A percentile compares a stretch with the other conserved stretches of the same genome.
Evolutionary conservation across 2,888 invertebrate genomes (phyloP).

Genomic region (Torymus auratus): DNA sequence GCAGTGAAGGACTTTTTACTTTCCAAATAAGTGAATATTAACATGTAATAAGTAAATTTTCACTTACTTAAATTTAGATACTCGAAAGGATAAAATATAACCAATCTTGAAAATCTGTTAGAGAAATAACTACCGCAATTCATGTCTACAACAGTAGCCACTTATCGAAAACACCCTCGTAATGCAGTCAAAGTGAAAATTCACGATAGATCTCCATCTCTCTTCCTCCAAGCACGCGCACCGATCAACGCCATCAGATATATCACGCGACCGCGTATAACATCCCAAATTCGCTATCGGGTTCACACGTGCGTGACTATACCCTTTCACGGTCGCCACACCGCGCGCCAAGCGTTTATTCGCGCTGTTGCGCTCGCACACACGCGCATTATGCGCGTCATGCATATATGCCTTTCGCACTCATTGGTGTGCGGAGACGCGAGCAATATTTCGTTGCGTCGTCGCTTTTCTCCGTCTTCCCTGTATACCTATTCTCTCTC

Average conservation of each 20-base stretch:
- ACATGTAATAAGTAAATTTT: too few species aligned
- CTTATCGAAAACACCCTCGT: too few species aligned
- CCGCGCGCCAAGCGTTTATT: not conserved
- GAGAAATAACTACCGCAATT: too few species aligned
- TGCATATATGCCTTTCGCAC: conserved; percentile 56
- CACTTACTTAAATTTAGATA: too few species aligned
- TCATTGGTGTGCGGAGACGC: conserved; percentile 12
- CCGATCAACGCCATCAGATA: too few species aligned
- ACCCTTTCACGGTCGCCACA: conserved; percentile 25
- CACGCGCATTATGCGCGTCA: conserved; percentile 42
- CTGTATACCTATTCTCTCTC: not conserved
- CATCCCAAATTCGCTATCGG: conserved; percentile 32
- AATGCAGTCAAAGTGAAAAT: not conserved
- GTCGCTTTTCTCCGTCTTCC: too few species aligned
- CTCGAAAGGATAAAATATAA: too few species aligned
- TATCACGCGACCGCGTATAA: conserved; percentile 6
- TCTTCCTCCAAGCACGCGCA: too few species aligned
- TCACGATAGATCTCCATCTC: not conserved
- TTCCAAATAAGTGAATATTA: too few species aligned
- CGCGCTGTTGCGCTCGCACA: conserved; percentile 32
- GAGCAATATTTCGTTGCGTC: conserved; percentile 33
- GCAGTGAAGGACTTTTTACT: too few species aligned
- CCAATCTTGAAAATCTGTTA: too few species aligned
- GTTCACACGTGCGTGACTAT: conserved; percentile 48
- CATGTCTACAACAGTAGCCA: not conserved